These are phyloP conservation scores for Zosterops pallidus DNA, from an alignment of 2,113 vertebrate genomes.

Conservation along the genomic window DNA sequence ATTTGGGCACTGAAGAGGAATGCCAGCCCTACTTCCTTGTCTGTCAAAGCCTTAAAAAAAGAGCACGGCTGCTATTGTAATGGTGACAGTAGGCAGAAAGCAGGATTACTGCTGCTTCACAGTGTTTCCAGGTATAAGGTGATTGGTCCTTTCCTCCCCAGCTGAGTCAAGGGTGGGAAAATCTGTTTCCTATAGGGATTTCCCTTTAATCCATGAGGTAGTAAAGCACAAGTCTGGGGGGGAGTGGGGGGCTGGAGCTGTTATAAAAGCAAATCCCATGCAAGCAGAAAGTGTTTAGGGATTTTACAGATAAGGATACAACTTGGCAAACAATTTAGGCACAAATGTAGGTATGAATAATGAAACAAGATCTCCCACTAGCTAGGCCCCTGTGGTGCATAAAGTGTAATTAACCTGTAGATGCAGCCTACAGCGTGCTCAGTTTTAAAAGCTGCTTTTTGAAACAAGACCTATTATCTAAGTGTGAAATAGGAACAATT, in stretches of 20 bases:
- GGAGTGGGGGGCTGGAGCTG: neutral
- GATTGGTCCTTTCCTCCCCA: neutral
- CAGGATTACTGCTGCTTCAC: neutral
- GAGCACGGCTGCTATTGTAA: neutral
- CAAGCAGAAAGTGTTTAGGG: neutral
- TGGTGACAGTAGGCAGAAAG: neutral
- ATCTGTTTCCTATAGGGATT: neutral
- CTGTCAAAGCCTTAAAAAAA: neutral
- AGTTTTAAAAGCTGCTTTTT: neutral
- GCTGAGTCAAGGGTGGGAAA: neutral
- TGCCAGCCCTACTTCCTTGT: neutral
- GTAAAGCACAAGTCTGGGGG: neutral
- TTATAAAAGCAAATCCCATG: neutral
- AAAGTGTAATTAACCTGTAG: neutral
- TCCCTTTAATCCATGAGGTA: neutral
- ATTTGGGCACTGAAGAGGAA: neutral
- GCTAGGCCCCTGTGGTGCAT: neutral
- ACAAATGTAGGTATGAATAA: neutral
- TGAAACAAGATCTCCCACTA: neutral
- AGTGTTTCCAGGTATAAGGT: neutral
- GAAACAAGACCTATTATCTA: neutral
- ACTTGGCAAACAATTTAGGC: neutral
- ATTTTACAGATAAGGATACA: neutral
- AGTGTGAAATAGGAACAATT: neutral
- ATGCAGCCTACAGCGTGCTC: neutral